A percentile compares a stretch with the other conserved stretches of the same genome.
phyloP scores from a whole-genome alignment of 2,888 invertebrate species.

The Drosophila quinaria region DNA sequence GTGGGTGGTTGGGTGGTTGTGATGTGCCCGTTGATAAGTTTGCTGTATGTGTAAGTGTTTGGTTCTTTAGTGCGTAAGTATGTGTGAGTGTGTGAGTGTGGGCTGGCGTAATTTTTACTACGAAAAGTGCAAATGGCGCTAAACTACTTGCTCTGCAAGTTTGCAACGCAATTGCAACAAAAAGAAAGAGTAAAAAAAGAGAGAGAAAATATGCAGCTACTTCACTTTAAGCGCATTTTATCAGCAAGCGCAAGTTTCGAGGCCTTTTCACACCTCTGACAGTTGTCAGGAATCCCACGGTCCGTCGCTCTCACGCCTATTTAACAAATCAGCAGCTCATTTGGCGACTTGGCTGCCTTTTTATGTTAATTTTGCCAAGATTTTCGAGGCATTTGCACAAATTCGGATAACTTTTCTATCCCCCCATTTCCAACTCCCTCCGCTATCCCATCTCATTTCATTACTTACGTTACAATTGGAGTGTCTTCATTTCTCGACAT shows the following conservation, averaged over 20 bases:
- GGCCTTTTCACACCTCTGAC: constrained; percentile 60
- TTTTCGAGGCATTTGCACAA: constrained; percentile 49
- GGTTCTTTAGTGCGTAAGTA: constrained; percentile 30
- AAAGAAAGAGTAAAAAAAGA: constrained; percentile 40
- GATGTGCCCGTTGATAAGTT: constrained; percentile 73
- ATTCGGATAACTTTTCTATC: constrained; percentile 32
- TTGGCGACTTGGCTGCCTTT: constrained; percentile 54
- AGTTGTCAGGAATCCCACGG: constrained; percentile 67
- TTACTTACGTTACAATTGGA: constrained; percentile 81
- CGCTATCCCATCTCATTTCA: background rate
- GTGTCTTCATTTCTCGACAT: constrained; percentile 77
- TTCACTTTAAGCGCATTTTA: constrained; percentile 49
- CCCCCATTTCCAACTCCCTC: background rate
- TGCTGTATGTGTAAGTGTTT: constrained; percentile 37
- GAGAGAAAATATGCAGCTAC: constrained; percentile 50
- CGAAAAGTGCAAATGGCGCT: constrained; percentile 81
- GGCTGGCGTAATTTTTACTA: constrained; percentile 76
- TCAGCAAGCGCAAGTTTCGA: constrained; percentile 51
- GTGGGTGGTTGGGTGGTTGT: constrained; percentile 36
- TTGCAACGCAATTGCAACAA: constrained; percentile 74
- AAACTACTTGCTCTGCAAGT: constrained; percentile 80
- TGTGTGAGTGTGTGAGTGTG: constrained; percentile 17
- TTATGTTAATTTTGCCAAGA: constrained; percentile 72
- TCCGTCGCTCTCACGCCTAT: constrained; percentile 68
- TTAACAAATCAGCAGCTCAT: constrained; percentile 80